Conservation (phyloP, 2,888 invertebrate species). For the Drosophila planitibia region DNA sequence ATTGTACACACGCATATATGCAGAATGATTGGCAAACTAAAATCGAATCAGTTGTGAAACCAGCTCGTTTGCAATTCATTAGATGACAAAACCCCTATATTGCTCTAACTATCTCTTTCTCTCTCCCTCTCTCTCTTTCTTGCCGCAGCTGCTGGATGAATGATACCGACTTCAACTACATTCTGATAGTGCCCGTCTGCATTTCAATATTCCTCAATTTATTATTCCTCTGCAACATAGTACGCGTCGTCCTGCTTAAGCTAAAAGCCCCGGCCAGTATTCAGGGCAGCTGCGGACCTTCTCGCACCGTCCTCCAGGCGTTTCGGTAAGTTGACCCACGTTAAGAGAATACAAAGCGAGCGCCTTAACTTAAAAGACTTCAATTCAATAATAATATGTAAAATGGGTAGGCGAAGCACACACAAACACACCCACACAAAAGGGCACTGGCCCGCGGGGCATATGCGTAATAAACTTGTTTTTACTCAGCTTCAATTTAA, state of each 20-base stretch:
- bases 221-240: conserved; percentile 95
- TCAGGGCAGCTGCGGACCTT: conserved; percentile 88
- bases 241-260: conserved; percentile 93
- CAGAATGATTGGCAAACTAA: conserved; percentile 39
- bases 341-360: conserved; percentile 5
- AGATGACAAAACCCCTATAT: conserved; percentile 21
- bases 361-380: conserved; percentile 33
- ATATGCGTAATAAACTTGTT: conserved; percentile 69
- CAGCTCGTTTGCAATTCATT: conserved; percentile 58
- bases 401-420: conserved; percentile 16
- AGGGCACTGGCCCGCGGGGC: conserved; percentile 49
- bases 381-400: conserved; percentile 57
- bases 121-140: background rate
- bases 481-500: conserved; percentile 6
- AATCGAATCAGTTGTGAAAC: conserved; percentile 53
- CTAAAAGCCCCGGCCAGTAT: conserved; percentile 90
- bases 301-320: conserved; percentile 91
- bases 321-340: conserved; percentile 87
- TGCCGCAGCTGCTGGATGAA: conserved; percentile 90
- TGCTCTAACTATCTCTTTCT: background rate
- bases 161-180: conserved; percentile 89
- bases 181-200: conserved; percentile 92
- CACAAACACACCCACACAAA: conserved; percentile 21
- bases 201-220: conserved; percentile 93
- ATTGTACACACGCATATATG: conserved; percentile 41